phyloP scores from a whole-genome alignment of 2,888 invertebrate species.

The Psylliodes chrysocephalus region DNA sequence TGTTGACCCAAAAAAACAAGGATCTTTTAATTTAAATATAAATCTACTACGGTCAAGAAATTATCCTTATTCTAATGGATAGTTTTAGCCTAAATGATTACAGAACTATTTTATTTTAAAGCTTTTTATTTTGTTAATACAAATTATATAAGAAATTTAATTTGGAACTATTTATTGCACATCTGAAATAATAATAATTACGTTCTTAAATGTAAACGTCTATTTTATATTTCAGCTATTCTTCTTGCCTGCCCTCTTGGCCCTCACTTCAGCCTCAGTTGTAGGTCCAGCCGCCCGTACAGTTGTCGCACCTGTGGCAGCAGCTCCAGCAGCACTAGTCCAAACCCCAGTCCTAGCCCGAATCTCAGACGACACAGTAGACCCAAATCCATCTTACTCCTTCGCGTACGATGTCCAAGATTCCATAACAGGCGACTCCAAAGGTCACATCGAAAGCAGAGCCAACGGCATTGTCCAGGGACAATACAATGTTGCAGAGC shows the following conservation, averaged over 20 bases:
- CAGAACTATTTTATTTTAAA: too few relatives aligned
- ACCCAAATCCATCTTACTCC: slow-evolving; percentile 74
- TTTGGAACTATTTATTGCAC: too few relatives aligned
- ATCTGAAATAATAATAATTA: too few relatives aligned
- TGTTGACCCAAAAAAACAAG: too few relatives aligned
- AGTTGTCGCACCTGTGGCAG: slow-evolving; percentile 38
- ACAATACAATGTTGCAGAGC: slow-evolving; percentile 71
- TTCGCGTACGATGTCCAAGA: slow-evolving; percentile 78
- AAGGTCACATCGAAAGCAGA: slow-evolving; percentile 67
- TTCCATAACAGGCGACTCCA: slow-evolving; percentile 71
- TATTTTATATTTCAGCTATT: slow-evolving; percentile 10
- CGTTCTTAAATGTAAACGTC: not conserved
- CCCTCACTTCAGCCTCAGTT: slow-evolving; percentile 33
- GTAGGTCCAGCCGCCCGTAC: slow-evolving; percentile 50
- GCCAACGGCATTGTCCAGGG: slow-evolving; percentile 75
- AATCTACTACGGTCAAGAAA: too few relatives aligned
- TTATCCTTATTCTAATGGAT: too few relatives aligned
- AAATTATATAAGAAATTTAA: too few relatives aligned
- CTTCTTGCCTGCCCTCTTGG: slow-evolving; percentile 14
- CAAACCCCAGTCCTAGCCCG: slow-evolving; percentile 64
- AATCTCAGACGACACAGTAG: slow-evolving; percentile 62
- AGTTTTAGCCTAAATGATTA: too few relatives aligned
- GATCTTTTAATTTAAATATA: too few relatives aligned
- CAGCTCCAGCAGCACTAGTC: slow-evolving; percentile 44
- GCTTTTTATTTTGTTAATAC: too few relatives aligned